Base-by-base conservation (phyloP, 2,888 invertebrate species). In the Hydraecia micacea region DNA sequence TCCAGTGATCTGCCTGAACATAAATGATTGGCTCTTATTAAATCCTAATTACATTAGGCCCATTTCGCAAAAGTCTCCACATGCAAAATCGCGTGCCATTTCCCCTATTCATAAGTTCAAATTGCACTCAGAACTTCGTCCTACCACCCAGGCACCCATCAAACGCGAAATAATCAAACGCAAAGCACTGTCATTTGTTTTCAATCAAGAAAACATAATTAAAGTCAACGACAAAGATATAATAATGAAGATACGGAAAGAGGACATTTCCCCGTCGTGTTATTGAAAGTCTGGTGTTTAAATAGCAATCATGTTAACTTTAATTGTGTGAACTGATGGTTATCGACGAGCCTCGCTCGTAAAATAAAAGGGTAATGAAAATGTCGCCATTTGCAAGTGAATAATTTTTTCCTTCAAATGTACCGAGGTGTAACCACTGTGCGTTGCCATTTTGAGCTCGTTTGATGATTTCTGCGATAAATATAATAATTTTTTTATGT, bases 241-340 rank as follows among this genome's bases (percentile, higher is more conserved):
- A 81, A 86, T 83, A 83, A 80, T 77, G 73, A 77, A 77, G 87
- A 85, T 88, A 85, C 58, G 68, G 58, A 60, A 73, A 36, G 13
- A 74, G 66, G 73, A 79, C 79, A 80, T 82, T 84, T 85, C 76
- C 60, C 65, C 73, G 77, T 49, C 82, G 70, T 76, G 77, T 75
- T 88, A 88, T 85, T 88, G 86, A 84, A 87, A 80, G 87, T 79
- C 77, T 73, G 65, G 32, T 71, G 74, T 79, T 81, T 82, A 89
- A 86, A 86, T 75, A 84, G 80, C 90, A 91, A 91, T 91, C 90
- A 92, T 91, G 91, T 90, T 89, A 86, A 81, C 83, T 84, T 85
- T 91, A 93, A 92, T 88, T 87, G 92, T 93, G 93, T 87, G 93
- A 93, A 91, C 86, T 55, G 90, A 91, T 91, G 62, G 81, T 83